phyloP scores from a whole-genome alignment of 2,888 invertebrate species.

The Nomada hirtipes region DNA sequence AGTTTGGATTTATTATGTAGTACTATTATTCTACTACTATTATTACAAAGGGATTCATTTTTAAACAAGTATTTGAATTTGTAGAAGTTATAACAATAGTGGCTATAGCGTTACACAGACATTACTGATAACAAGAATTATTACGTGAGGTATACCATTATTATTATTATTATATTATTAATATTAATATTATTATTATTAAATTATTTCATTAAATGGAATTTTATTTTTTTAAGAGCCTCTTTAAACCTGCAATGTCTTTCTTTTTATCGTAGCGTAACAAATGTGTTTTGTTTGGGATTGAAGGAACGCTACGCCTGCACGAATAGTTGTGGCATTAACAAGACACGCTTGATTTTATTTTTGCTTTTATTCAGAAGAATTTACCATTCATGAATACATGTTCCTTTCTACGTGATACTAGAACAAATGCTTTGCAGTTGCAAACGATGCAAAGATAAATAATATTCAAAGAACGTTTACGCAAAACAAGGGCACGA shows the following conservation, averaged over 20 bases:
- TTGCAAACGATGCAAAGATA: conserved; percentile 15
- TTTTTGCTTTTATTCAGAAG: conserved; percentile 13
- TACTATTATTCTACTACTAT: conserved; percentile 37
- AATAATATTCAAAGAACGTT: conserved; percentile 23
- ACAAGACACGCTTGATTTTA: conserved; percentile 5
- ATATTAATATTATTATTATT: conserved; percentile 60
- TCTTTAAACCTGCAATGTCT: conserved; percentile 62
- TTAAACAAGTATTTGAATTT: conserved; percentile 50
- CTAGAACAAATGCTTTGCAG: conserved; percentile 50
- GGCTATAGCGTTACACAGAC: conserved; percentile 45
- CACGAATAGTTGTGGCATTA: conserved; percentile 30
- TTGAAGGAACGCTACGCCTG: conserved; percentile 41
- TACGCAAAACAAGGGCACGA: conserved; percentile 51
- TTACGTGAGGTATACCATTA: conserved; percentile 57
- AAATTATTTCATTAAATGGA: conserved; percentile 73
- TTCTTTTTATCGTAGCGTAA: conserved; percentile 54
- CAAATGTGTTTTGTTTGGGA: conserved; percentile 34
- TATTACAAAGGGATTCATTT: conserved; percentile 52
- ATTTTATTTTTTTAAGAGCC: conserved; percentile 77
- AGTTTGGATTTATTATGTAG: conserved; percentile 49
- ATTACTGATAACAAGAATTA: conserved; percentile 50
- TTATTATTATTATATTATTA: conserved; percentile 66
- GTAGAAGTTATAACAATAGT: conserved; percentile 52
- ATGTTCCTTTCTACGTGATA: conserved; percentile 50
- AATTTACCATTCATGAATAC: conserved; percentile 27